Percentiles rank a stretch among this genome's conserved stretches.
Conservation (phyloP, 1,140 invertebrate species). For the Tenebrio molitor region DNA sequence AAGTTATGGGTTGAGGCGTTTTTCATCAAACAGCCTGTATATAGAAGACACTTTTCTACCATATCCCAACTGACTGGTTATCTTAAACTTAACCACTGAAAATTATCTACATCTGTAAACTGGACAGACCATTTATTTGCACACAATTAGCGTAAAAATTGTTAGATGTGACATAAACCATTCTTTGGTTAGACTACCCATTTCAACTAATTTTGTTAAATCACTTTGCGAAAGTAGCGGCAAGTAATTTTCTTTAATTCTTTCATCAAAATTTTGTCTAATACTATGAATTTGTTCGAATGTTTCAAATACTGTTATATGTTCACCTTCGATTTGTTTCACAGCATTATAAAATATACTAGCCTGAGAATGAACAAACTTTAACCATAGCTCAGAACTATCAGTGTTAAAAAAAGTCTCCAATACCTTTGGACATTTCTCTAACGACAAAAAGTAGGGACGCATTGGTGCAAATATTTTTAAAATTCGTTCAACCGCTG, state of each 20-base stretch:
- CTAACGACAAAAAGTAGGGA: slow-evolving; percentile 58
- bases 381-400: slow-evolving; percentile 49
- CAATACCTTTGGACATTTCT: slow-evolving; percentile 56
- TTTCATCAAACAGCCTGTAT: too few species aligned
- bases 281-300: slow-evolving; percentile 29
- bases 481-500: slow-evolving; percentile 55
- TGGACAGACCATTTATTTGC: slow-evolving; percentile 1
- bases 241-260: slow-evolving; percentile 40
- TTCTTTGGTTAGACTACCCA: slow-evolving; percentile 1
- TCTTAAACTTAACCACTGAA: too few species aligned
- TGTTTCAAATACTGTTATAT: slow-evolving; percentile 34
- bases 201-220: slow-evolving; percentile 36
- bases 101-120: too few species aligned
- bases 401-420: slow-evolving; percentile 57
- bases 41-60: too few species aligned
- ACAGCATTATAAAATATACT: slow-evolving; percentile 41
- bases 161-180: slow-evolving; percentile 5
- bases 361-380: slow-evolving; percentile 44
- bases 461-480: slow-evolving; percentile 58
- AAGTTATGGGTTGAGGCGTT: too few species aligned
- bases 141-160: slow-evolving; percentile 32
- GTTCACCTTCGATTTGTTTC: slow-evolving; percentile 25
- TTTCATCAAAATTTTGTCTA: slow-evolving; percentile 33
- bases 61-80: too few species aligned
- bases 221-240: slow-evolving; percentile 11